Base-by-base conservation (phyloP, 1,140 invertebrate genomes). In the Zeugodacus cucurbitae region DNA sequence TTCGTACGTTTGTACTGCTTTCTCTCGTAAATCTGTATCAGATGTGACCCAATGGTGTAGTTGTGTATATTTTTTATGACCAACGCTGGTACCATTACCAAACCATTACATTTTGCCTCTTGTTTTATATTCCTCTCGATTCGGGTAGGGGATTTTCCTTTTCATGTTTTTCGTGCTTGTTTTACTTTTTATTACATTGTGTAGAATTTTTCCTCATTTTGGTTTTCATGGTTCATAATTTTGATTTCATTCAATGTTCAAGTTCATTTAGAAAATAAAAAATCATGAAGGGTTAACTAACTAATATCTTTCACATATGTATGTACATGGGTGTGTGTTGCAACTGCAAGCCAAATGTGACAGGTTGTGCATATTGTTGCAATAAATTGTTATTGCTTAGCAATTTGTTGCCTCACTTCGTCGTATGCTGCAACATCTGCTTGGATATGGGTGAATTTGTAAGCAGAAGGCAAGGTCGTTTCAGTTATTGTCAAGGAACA, bases 11-110 rank as follows among this genome's bases (percentile, higher is more conserved):
- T 82, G 74, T 62, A 26, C 26, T 62, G n/a, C 58, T 7, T 44
- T 44, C 26, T 48, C 26, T 48, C 41, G 41, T 26, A 54, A 82
- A 82, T 82, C 74, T 82, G 74, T 82, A 82, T 82, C 74, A 82
- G 74, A 82, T 82, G 74, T 82, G 74, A 82, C 74, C 74, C 74
- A 82, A 82, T 82, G 74, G 74, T 82, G 41, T 82, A 82, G 22
- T 82, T 82, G 74, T 82, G 37, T 34, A 22, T 82, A 82, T 82
- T 14, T 82, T 82, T 82, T 82, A 82, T 82, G 74, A 82, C 41
- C 41, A 82, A 48, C 74, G 74, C 74, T 48, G 74, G 74, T 82
- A 48, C 37, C 41, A 82, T 82, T 82, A 82, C 74, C 41, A 14
- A 82, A 48, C 37, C 41, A 82, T 82, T 48, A 82, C 74, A 82